phyloP scores from a whole-genome alignment of 2,113 vertebrate genomes.

The Stigmatopora nigra region DNA sequence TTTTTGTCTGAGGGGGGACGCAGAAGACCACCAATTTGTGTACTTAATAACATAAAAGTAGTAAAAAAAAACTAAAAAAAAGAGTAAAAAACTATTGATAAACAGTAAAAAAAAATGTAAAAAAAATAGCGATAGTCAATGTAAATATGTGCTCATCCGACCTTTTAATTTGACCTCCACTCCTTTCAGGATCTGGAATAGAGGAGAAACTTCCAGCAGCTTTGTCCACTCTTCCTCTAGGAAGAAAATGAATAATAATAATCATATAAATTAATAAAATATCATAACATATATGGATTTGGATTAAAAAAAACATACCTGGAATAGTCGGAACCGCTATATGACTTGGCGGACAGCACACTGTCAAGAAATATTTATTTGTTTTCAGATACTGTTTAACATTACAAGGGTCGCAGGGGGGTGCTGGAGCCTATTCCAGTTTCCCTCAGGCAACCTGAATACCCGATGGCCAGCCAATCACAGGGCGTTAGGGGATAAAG shows the following conservation, averaged over 20 bases:
- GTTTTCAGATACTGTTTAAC: neutral
- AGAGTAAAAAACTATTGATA: no score
- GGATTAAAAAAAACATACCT: conserved; percentile 39
- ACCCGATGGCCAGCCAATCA: no score
- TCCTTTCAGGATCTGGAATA: conserved; percentile 69
- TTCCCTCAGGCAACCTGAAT: no score
- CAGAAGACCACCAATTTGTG: neutral
- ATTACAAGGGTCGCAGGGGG: no score
- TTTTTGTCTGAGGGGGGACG: conserved; percentile 43
- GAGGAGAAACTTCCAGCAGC: conserved; percentile 48
- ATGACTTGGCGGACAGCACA: conserved; percentile 13
- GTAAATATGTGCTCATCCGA: neutral
- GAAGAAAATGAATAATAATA: neutral
- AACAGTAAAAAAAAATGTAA: no score
- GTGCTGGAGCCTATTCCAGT: no score
- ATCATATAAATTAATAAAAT: no score
- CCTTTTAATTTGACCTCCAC: conserved; percentile 56
- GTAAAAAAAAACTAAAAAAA: no score
- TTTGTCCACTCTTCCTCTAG: conserved; percentile 59
- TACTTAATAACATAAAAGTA: no score
- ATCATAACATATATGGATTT: neutral
- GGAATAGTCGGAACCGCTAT: conserved; percentile 45
- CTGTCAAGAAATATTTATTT: conserved; percentile 8
- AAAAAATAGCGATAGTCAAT: neutral
- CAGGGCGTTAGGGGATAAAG: no score